phyloP scores from a whole-genome alignment of 2,113 vertebrate species.

The Triplophysa tibetana region DNA sequence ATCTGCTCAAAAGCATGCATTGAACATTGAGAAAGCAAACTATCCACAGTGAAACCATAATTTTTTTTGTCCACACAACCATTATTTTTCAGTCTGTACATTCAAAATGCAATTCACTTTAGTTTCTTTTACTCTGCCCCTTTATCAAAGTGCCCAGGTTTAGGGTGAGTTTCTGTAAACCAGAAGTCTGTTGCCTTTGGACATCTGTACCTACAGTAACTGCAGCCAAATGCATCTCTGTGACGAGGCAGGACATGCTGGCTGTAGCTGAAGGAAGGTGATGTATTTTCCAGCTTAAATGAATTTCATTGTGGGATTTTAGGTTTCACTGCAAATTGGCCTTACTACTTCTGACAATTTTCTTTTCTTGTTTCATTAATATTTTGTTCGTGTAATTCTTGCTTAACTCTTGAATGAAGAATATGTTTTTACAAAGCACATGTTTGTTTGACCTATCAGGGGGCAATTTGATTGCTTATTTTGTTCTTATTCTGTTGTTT shows the following conservation, averaged over 20 bases:
- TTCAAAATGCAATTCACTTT: constrained; percentile 59
- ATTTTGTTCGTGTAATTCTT: constrained; percentile 2
- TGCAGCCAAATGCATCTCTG: constrained; percentile 76
- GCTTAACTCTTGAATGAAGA: neutral
- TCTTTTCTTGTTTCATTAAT: constrained; percentile 38
- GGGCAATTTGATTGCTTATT: constrained; percentile 1
- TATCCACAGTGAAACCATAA: constrained; percentile 8
- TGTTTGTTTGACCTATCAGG: constrained; percentile 15
- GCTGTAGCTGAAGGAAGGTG: constrained; percentile 62
- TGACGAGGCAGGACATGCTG: constrained; percentile 67
- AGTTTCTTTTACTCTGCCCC: constrained; percentile 61
- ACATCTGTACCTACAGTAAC: constrained; percentile 74
- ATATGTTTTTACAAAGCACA: neutral
- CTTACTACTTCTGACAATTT: constrained; percentile 50
- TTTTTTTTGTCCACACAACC: constrained; percentile 2
- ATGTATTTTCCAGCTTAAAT: constrained; percentile 63
- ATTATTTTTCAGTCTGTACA: constrained; percentile 42
- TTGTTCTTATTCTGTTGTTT: neutral
- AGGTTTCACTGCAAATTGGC: constrained; percentile 58
- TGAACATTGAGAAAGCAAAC: constrained; percentile 1
- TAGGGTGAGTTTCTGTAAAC: constrained; percentile 72
- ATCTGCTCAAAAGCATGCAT: neutral
- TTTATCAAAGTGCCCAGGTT: constrained; percentile 59
- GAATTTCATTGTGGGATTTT: constrained; percentile 52
- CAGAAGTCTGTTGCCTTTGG: constrained; percentile 83